Conservation (phyloP, 2,888 invertebrate species). For the Xylota segnis region DNA sequence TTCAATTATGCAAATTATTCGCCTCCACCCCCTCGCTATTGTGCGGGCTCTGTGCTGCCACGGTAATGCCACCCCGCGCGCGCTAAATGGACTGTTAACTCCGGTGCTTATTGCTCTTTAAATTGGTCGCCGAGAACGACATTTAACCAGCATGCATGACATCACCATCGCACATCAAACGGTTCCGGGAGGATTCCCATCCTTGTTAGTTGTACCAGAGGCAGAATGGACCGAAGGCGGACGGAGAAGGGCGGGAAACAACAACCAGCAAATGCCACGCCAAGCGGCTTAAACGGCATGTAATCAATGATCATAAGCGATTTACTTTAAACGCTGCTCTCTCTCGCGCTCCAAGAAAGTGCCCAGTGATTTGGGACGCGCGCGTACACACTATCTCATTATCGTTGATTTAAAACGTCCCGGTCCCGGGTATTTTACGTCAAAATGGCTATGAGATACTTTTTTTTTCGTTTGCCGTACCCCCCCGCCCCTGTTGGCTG, state of each 20-base stretch:
- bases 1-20: conserved; percentile 73
- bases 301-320: conserved; percentile 76
- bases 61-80: not conserved
- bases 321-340: conserved; percentile 68
- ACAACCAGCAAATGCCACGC: conserved; percentile 33
- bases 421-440: conserved; percentile 50
- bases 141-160: conserved; percentile 51
- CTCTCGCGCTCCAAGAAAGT: conserved; percentile 21
- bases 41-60: not conserved
- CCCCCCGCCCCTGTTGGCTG: conserved; percentile 33
- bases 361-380: conserved; percentile 61
- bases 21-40: not conserved
- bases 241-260: no score
- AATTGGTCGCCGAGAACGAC: conserved; percentile 31
- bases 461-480: no score
- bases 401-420: conserved; percentile 74
- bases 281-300: conserved; percentile 70
- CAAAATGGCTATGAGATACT: conserved; percentile 55
- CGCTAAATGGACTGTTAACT: conserved; percentile 68
- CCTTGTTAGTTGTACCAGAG: conserved; percentile 42
- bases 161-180: conserved; percentile 50
- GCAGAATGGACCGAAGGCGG: no score
- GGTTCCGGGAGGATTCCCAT: conserved; percentile 52
- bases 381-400: conserved; percentile 76
- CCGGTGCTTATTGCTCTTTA: conserved; percentile 32